These are phyloP conservation scores for Leucoraja erinaceus DNA, from an alignment of 2,113 vertebrate genomes.

Conservation along the genomic window DNA sequence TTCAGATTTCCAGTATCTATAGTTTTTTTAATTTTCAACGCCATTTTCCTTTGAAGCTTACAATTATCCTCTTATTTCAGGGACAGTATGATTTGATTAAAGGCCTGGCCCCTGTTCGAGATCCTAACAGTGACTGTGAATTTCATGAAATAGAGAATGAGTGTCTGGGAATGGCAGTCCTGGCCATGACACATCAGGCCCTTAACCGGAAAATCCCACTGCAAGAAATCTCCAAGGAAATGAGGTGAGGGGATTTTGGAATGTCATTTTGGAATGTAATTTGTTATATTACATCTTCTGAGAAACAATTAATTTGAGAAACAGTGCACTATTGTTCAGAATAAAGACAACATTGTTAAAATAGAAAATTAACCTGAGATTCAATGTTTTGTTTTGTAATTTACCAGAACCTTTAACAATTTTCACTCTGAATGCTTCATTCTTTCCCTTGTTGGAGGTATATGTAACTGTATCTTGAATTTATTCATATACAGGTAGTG, in stretches of 20 bases:
- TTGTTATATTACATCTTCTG: not conserved
- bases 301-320: no score
- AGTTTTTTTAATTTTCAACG: no score
- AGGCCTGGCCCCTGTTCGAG: slow-evolving; percentile 74
- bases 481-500: not conserved
- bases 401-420: not conserved
- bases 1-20: no score
- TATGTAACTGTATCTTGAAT: not conserved
- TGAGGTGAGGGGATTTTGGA: slow-evolving; percentile 60
- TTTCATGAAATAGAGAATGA: slow-evolving; percentile 90
- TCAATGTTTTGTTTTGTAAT: not conserved
- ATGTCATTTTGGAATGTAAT: not conserved
- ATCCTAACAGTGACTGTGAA: slow-evolving; percentile 67
- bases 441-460: not conserved
- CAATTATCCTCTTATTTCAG: slow-evolving; percentile 48
- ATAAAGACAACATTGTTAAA: not conserved
- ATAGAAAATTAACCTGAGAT: not conserved
- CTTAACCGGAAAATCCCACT: slow-evolving; percentile 60
- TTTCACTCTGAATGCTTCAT: not conserved
- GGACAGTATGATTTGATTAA: slow-evolving; percentile 86
- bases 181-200: slow-evolving; percentile 83
- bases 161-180: slow-evolving; percentile 92
- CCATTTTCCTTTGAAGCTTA: not conserved
- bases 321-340: no score
- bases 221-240: slow-evolving; percentile 66